Base-by-base conservation (phyloP, 2,113 vertebrate genomes). In the Bubo blakistoni region DNA sequence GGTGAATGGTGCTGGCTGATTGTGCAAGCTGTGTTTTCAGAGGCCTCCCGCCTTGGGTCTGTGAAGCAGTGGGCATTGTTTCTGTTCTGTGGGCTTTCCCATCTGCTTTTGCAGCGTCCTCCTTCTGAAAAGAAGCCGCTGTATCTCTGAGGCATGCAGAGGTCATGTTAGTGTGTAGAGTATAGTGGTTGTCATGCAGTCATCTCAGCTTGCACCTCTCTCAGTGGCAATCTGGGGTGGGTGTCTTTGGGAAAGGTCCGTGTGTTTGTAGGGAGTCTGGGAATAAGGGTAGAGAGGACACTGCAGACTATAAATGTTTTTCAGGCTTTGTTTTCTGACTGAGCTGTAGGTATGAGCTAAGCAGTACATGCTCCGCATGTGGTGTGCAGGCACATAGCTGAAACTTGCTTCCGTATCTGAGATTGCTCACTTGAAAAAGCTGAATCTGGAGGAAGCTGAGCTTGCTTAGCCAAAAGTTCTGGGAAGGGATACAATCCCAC, bases 1-100 rank as follows among this genome's bases (percentile, higher is more conserved):
- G 1, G 0, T 10, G 47, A 47, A 11, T 0, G 2, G n/a, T 26
- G 51, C 65, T 26, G 13, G 22, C 54, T 42, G 32, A 21, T 40
- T 51, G 27, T 13, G 21, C 16, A 12, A 59, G 6, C 29, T 66
- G 0, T 25, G 10, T 27, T 52, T 82, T 72, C 44, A 62, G 16
- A 57, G 72, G 38, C 38, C 32, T 91, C 36, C 72, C 71, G 61
- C 38, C 40, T n/a, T 29, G 47, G 62, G 17, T 21, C 59, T 49
- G 24, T 61, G 92, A 52, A 63, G 44, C 46, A 34, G n/a, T 78
- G 78, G 82, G 32, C 16, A 9, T 66, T 9, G 5, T 24, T 47
- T 69, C 29, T 91, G 8, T 58, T 81, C 19, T 11, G 0, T 54
- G 82, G 71, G 42, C 46, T 73, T 78, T 77, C 51, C 59, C 36